Evolutionary conservation across 2,797 vertebrate genomes (phyloP).

Genomic region (Podargus strigoides): DNA sequence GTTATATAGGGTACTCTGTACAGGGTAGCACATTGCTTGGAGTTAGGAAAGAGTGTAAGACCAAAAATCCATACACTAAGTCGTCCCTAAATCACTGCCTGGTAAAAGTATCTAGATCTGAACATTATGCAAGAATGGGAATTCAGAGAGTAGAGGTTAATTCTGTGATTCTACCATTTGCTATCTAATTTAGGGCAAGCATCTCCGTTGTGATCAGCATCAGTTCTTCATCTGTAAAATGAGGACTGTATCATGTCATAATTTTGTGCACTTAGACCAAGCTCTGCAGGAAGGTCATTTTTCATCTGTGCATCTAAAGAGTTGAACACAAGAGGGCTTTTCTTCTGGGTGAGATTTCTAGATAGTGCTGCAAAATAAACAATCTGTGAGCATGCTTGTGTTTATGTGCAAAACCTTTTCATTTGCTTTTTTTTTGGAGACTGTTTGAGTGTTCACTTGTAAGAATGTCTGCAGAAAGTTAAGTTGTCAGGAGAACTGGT

Average conservation of each 20-base stretch:
- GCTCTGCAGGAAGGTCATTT: not conserved
- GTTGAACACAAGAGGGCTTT: conserved; percentile 42
- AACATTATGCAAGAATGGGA: not conserved
- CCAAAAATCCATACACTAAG: not conserved
- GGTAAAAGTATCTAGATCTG: not conserved
- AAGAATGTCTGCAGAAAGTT: conserved; percentile 20
- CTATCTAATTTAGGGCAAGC: not conserved
- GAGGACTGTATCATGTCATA: not conserved
- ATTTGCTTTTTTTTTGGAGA: not conserved
- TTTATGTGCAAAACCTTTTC: conserved; percentile 24
- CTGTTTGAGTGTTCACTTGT: not conserved
- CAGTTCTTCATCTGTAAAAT: not conserved
- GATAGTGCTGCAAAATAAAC: not conserved
- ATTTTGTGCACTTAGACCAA: not conserved
- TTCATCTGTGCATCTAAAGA: not conserved
- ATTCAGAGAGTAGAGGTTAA: not conserved
- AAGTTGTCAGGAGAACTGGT: conserved; percentile 28
- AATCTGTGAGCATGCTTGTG: not conserved
- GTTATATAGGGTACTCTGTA: no score
- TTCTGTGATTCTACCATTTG: not conserved
- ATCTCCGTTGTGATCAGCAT: not conserved
- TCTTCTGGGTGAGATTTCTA: not conserved
- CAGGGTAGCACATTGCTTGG: not conserved
- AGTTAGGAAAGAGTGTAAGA: not conserved
- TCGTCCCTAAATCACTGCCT: not conserved